A percentile compares a stretch with the other conserved stretches of the same genome.
These are phyloP conservation scores for Falco columbarius DNA, from an alignment of 2,797 vertebrate genomes.

Conservation along the genomic window DNA sequence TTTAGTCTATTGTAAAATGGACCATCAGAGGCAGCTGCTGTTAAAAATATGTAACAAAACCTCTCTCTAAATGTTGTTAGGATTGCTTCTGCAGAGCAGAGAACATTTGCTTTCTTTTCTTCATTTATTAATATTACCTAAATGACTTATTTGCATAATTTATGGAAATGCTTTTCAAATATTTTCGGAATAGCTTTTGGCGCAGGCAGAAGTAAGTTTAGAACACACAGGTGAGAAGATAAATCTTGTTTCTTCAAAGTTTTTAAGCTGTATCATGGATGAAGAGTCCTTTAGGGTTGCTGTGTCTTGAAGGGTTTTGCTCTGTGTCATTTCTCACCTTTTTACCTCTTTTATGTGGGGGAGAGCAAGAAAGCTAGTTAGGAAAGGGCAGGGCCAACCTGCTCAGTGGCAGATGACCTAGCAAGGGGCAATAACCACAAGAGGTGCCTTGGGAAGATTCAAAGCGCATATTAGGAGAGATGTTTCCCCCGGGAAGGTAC, in stretches of 20 bases:
- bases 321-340: neutral
- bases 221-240: neutral
- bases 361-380: neutral
- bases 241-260: neutral
- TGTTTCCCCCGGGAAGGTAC: neutral
- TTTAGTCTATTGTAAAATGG: neutral
- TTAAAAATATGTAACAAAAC: neutral
- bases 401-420: neutral
- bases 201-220: neutral
- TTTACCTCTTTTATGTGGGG: neutral
- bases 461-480: neutral
- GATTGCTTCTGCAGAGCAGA: neutral
- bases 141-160: neutral
- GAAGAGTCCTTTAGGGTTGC: neutral
- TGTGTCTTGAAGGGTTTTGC: neutral
- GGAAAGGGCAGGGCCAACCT: neutral
- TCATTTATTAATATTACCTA: neutral
- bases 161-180: neutral
- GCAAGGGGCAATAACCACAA: neutral
- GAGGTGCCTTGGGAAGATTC: neutral
- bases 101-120: neutral
- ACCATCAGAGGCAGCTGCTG: neutral
- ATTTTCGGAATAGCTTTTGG: neutral
- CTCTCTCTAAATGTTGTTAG: neutral
- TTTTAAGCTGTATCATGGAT: neutral